Base-by-base conservation (phyloP, 2,888 invertebrate species). In the Chrysopilus asiliformis region DNA sequence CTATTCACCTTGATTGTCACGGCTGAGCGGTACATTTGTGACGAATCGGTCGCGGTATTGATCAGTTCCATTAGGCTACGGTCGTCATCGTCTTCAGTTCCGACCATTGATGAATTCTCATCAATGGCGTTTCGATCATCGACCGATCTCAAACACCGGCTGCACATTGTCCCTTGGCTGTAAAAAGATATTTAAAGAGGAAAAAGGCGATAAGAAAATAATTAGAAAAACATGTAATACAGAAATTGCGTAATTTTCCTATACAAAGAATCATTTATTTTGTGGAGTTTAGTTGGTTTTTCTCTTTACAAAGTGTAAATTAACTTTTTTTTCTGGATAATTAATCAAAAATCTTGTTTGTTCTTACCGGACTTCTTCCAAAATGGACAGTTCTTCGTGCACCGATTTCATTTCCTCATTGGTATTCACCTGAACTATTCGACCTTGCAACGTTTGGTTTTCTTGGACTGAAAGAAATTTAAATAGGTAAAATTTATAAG, bases 321-420 rank as follows among this genome's bases (percentile, higher is more conserved):
- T 5, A 9, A 4, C 4, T 29, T 29, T 29, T 30, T 15, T 31
- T 31, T 4, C 16, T 14, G 30, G 10, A 3, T 12, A 28, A 28
- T 3, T 33, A 45, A n/a, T n/a, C n/a, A n/a, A n/a, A n/a, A n/a
- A n/a, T n/a, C n/a, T n/a, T n/a, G n/a, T n/a, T n/a, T n/a, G n/a
- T n/a, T n/a, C 58, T 57, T 66, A 83, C 82, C 84, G 74, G 47
- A 85, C 82, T 79, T 86, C 85, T 56, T 86, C 85, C 48, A 85
- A 69, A 45, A 82, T 79, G 36, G 75, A 77, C 51, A 86, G 74
- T 59, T 86, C 86, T 52, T 86, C 85, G 48, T 86, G 84, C 63
- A 82, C 74, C 36, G 76, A 79, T 57, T 81, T 83, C 57, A 83
- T 77, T 53, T 83, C 81, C 47, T 81, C 78, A 34, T 80, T 81